These are phyloP conservation scores for Nemurella pictetii DNA, from an alignment of 2,888 invertebrate species.

Conservation along the genomic window DNA sequence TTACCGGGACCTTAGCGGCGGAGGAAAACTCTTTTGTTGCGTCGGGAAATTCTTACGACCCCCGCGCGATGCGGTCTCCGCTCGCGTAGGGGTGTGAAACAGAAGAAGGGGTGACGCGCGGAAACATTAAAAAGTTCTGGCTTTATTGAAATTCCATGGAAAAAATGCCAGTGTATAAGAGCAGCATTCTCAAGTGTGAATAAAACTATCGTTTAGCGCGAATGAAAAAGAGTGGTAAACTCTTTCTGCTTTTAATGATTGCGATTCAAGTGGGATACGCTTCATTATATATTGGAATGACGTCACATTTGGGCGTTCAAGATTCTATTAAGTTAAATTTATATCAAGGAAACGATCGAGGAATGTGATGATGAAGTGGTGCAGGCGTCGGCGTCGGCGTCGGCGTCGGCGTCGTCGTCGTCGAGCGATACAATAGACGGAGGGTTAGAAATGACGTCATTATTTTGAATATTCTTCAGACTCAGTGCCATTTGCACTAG, in stretches of 20 bases:
- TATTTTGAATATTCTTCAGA: background rate
- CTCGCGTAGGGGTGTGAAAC: constrained; percentile 10
- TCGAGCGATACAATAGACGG: constrained; percentile 5
- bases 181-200: constrained; percentile 2
- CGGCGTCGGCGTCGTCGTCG: too few species aligned
- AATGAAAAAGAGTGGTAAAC: constrained; percentile 20
- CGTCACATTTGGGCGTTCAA: constrained; percentile 19
- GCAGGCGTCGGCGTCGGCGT: too few species aligned
- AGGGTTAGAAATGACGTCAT: constrained; percentile 9
- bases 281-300: constrained; percentile 14
- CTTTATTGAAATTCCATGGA: constrained; percentile 24
- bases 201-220: constrained; percentile 24
- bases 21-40: background rate
- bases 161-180: constrained; percentile 26
- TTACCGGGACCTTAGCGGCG: background rate
- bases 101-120: background rate
- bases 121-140: constrained; percentile 26
- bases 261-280: background rate
- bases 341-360: constrained; percentile 17
- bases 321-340: constrained; percentile 17
- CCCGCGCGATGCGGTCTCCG: background rate
- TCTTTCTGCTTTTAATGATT: constrained; percentile 27
- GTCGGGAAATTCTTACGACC: background rate
- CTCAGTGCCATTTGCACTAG: background rate
- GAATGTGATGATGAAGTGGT: background rate